A percentile compares a stretch with the other conserved stretches of the same genome.
Evolutionary conservation across 2,797 vertebrate genomes (phyloP).

Genomic region (Epinephelus malabaricus): DNA sequence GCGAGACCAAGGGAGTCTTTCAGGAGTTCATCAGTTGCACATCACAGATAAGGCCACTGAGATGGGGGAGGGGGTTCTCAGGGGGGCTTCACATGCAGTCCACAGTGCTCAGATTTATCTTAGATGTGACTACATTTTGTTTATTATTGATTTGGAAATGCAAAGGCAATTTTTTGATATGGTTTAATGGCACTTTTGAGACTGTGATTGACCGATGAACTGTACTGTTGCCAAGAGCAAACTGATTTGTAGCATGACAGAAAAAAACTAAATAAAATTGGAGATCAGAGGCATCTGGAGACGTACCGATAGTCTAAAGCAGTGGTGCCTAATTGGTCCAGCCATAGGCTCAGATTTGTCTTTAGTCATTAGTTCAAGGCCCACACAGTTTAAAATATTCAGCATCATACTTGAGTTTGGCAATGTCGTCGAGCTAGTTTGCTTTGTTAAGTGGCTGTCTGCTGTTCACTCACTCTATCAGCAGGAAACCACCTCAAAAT

Average conservation of each 20-base stretch:
- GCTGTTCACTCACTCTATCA: too few relatives aligned
- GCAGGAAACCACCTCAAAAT: too few relatives aligned
- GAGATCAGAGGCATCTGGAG: background rate
- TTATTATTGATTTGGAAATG: slow-evolving; percentile 8
- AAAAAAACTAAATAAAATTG: background rate
- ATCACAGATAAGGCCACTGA: slow-evolving; percentile 75
- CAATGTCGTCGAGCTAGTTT: too few relatives aligned
- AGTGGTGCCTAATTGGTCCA: too few relatives aligned
- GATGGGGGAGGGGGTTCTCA: slow-evolving; percentile 27
- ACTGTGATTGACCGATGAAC: background rate
- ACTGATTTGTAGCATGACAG: background rate
- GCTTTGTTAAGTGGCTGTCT: too few relatives aligned
- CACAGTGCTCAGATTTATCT: slow-evolving; percentile 7
- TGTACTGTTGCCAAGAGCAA: background rate
- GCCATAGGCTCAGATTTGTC: too few relatives aligned
- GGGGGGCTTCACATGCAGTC: slow-evolving; percentile 26
- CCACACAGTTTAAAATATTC: too few relatives aligned
- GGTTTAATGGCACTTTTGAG: background rate
- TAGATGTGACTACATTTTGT: slow-evolving; percentile 40
- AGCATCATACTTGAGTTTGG: too few relatives aligned
- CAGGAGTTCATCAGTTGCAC: slow-evolving; percentile 77
- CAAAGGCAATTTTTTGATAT: background rate
- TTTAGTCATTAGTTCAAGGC: too few relatives aligned
- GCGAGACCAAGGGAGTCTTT: slow-evolving; percentile 60
- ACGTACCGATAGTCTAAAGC: background rate